phyloP scores from a whole-genome alignment of 2,113 vertebrate species.

The Callorhinus ursinus region DNA sequence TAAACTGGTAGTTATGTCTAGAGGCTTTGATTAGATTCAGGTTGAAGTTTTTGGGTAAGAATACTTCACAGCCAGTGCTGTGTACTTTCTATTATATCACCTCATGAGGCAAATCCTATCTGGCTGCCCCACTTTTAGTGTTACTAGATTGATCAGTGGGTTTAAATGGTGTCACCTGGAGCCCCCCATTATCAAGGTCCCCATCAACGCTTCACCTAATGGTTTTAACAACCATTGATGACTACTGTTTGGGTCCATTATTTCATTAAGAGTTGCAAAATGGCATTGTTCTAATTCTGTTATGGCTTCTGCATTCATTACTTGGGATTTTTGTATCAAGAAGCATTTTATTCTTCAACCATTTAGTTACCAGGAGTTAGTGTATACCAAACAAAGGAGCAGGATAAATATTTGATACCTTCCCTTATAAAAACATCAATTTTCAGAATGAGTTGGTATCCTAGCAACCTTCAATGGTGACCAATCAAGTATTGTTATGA shows the following conservation, averaged over 20 bases:
- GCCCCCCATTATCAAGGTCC: neutral
- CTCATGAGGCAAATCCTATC: neutral
- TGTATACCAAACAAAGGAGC: neutral
- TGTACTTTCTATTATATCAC: neutral
- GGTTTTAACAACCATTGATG: conserved; percentile 29
- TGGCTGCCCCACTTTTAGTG: neutral
- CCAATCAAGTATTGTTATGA: conserved; percentile 32
- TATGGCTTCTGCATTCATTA: conserved; percentile 46
- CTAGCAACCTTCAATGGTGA: conserved; percentile 58
- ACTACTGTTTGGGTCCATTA: conserved; percentile 32
- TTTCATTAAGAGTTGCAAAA: conserved; percentile 57
- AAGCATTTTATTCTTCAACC: conserved; percentile 40
- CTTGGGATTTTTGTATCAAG: conserved; percentile 52
- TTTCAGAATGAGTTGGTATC: conserved; percentile 67
- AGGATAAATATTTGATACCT: conserved; percentile 52
- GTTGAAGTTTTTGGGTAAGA: neutral
- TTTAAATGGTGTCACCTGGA: conserved; percentile 47
- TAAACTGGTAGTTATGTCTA: neutral
- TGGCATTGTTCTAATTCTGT: conserved; percentile 39
- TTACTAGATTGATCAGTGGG: neutral
- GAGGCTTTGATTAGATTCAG: conserved; percentile 15
- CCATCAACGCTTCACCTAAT: neutral
- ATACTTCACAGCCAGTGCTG: neutral
- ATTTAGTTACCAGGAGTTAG: conserved; percentile 52
- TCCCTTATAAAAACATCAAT: conserved; percentile 53